Base-by-base conservation (phyloP, 2,888 invertebrate genomes). In the Habroteleia sp. region DNA sequence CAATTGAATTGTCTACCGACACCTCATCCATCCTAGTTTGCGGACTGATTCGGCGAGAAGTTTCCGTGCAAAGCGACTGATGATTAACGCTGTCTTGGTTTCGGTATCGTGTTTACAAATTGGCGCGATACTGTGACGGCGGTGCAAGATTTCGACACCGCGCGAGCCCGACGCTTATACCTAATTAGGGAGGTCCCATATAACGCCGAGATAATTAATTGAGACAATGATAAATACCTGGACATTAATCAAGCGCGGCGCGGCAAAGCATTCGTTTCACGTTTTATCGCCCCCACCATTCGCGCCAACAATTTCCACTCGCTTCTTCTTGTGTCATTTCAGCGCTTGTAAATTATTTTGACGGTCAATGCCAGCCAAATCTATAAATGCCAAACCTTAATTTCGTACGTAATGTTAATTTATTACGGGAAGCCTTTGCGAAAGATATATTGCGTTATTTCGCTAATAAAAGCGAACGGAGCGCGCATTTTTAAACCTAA, bases 121-220 rank as follows among this genome's bases (percentile, higher is more conserved):
- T 84, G 83, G 81, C 78, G 78, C 54, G 58, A 73, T 75, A 75
- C 74, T 71, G 37, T 60, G 75, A 74, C 58, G 74, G 74, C 76
- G 85, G 85, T 86, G 85, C 86, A 83, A 84, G 81, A 85, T 86
- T 87, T 86, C 85, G 86, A 86, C 86, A 84, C 84, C 82, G 79
- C 79, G 80, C 79, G 77, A 80, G 78, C 74, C 66, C 78, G 74
- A 78, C 79, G 78, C 80, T 81, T 80, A 80, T 68, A 80, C 78
- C 85, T 84, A 85, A 85, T 85, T 85, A 85, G 83, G 81, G 81
- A 80, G 80, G 81, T 81, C 79, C 75, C 79, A 72, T 80, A 81
- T 80, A 81, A 81, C 77, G 79, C 63, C 62, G 71, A 71, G 82
- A 83, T 84, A 84, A 86, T 86, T 86, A 85, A 86, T 86, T 83